Evolutionary conservation across 2,113 vertebrate genomes (phyloP).

Genomic region (Coreoperca whiteheadi): DNA sequence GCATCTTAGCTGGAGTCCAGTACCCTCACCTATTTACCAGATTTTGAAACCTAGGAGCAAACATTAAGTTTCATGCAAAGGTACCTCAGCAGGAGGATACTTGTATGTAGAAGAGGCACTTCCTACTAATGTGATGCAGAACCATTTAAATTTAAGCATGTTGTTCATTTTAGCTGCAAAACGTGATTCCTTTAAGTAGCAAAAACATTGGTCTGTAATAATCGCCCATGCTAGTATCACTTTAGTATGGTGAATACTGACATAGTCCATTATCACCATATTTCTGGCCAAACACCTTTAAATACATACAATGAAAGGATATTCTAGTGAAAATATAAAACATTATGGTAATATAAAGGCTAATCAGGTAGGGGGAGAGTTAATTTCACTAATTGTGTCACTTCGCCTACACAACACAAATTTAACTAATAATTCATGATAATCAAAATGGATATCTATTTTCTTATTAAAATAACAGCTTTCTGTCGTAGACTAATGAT

Average conservation of each 20-base stretch:
- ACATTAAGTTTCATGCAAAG: background rate
- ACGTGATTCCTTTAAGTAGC: background rate
- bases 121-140: background rate
- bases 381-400: background rate
- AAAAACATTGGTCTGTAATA: background rate
- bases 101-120: background rate
- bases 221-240: background rate
- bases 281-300: background rate
- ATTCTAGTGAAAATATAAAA: no score
- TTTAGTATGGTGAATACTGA: background rate
- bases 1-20: conserved; percentile 9
- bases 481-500: no score
- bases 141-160: background rate
- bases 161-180: background rate
- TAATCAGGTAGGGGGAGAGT: background rate
- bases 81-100: background rate
- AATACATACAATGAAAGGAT: no score
- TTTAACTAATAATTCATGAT: background rate
- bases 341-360: background rate
- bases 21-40: background rate
- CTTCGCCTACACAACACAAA: no score
- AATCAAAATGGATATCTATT: background rate
- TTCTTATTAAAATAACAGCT: background rate
- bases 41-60: background rate
- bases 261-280: background rate